Percentiles rank a stretch among this genome's conserved stretches.
Conservation (phyloP, 2,797 vertebrate species). For the Ciconia nigra region DNA sequence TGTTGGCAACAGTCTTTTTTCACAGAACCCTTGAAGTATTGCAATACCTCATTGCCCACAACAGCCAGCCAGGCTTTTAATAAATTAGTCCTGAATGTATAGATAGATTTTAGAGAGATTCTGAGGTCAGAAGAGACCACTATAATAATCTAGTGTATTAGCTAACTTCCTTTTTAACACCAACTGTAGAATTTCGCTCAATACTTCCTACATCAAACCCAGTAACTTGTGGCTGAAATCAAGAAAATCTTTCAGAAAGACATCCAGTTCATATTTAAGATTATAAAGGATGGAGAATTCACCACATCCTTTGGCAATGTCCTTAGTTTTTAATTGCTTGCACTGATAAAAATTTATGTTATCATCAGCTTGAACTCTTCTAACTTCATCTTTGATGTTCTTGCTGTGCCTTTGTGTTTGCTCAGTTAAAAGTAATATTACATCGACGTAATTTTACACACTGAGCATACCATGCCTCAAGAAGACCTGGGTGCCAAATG, state of each 20-base stretch:
- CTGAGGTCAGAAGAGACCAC: slow-evolving; percentile 31
- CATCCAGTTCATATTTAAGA: not conserved
- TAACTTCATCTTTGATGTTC: not conserved
- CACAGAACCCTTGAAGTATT: slow-evolving; percentile 42
- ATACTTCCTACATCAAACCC: not conserved
- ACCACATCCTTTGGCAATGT: slow-evolving; percentile 7
- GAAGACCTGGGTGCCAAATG: not conserved
- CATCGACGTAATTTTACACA: not conserved
- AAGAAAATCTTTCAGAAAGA: slow-evolving; percentile 11
- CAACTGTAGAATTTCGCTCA: not conserved
- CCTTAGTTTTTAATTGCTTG: slow-evolving; percentile 10
- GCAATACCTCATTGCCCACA: not conserved
- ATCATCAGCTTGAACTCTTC: not conserved
- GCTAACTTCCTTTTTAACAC: slow-evolving; percentile 43
- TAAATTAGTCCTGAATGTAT: slow-evolving; percentile 42
- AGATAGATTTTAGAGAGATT: slow-evolving; percentile 21
- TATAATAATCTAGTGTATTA: slow-evolving; percentile 27
- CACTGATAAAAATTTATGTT: not conserved
- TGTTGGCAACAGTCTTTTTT: slow-evolving; percentile 32
- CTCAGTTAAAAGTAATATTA: not conserved
- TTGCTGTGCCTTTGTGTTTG: not conserved
- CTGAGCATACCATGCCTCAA: not conserved
- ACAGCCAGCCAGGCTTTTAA: slow-evolving; percentile 39
- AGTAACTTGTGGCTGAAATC: not conserved
- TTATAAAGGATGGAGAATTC: not conserved